Conservation (phyloP, 2,888 invertebrate species). For the Pseudeuparius sepicola region DNA sequence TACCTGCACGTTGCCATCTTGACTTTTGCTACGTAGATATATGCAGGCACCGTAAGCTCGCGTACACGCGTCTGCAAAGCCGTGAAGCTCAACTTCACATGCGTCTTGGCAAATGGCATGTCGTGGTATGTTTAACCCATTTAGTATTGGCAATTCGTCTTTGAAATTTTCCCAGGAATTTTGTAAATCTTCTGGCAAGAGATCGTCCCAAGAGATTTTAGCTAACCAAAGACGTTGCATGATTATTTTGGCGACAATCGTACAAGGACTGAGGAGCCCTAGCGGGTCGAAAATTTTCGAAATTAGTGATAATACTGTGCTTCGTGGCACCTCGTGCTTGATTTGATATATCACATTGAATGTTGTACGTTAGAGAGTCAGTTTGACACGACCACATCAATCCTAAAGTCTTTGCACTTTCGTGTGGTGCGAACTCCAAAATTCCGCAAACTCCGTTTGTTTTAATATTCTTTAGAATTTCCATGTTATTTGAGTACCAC, state of each 20-base stretch:
- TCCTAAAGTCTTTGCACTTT: conserved; percentile 13
- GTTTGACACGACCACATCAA: conserved; percentile 11
- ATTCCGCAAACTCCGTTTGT: neutral
- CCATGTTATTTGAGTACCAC: conserved; percentile 11
- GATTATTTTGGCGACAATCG: conserved; percentile 17
- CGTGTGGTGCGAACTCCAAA: neutral
- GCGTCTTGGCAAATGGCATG: conserved; percentile 6
- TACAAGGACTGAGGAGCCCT: conserved; percentile 16
- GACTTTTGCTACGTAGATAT: too few species aligned
- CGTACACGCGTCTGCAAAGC: conserved; percentile 14
- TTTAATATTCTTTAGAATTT: conserved; percentile 5
- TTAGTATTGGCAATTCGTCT: conserved; percentile 2
- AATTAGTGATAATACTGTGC: conserved; percentile 14
- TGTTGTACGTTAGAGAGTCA: conserved; percentile 10
- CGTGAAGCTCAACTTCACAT: conserved; percentile 12
- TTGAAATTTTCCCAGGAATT: conserved; percentile 9
- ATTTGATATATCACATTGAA: too few species aligned
- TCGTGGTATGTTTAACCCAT: conserved; percentile 10
- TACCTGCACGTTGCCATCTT: conserved; percentile 6
- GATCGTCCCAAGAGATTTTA: conserved; percentile 15
- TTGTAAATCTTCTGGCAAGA: conserved; percentile 8
- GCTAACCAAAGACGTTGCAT: conserved; percentile 15
- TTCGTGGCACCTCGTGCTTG: too few species aligned
- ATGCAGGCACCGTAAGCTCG: too few species aligned
- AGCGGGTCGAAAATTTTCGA: conserved; percentile 19